These are phyloP conservation scores for Glossosoma conforme DNA, from an alignment of 1,140 invertebrate genomes.

Conservation along the genomic window DNA sequence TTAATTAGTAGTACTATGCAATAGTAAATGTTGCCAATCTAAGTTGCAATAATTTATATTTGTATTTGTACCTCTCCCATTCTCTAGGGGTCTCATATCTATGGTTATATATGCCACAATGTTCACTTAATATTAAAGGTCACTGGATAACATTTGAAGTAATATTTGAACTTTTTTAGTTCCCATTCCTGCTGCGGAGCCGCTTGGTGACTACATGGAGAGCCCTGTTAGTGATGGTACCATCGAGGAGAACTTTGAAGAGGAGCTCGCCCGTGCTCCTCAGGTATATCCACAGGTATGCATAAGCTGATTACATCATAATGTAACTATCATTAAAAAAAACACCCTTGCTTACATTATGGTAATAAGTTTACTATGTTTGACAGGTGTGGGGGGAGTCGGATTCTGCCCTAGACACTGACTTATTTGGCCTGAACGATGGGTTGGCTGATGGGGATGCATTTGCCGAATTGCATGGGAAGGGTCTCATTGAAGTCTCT, in stretches of 20 bases:
- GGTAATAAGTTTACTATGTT: slow-evolving; percentile 5
- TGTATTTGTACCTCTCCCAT: too few species aligned
- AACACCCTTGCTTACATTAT: not conserved
- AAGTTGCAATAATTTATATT: too few species aligned
- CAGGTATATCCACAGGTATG: slow-evolving; percentile 43
- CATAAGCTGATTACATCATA: slow-evolving; percentile 1
- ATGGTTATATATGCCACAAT: too few species aligned
- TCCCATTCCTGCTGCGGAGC: slow-evolving; percentile 38
- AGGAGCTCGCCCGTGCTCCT: slow-evolving; percentile 61
- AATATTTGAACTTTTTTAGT: too few species aligned
- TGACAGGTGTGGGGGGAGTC: slow-evolving; percentile 24
- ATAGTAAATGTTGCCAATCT: too few species aligned
- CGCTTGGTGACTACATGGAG: slow-evolving; percentile 58
- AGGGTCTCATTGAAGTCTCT: slow-evolving; percentile 85
- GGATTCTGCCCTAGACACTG: slow-evolving; percentile 36
- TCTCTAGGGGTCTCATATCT: too few species aligned
- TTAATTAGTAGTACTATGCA: too few species aligned
- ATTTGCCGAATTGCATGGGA: slow-evolving; percentile 72
- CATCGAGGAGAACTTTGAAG: slow-evolving; percentile 91
- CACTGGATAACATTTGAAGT: too few species aligned
- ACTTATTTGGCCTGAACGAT: slow-evolving; percentile 30
- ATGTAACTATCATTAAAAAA: not conserved
- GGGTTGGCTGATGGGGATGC: slow-evolving; percentile 60
- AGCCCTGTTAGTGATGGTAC: slow-evolving; percentile 81
- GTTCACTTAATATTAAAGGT: too few species aligned